A percentile compares a stretch with the other conserved stretches of the same genome.
phyloP scores from a whole-genome alignment of 2,888 invertebrate species.

The Diplazon laetatorius region DNA sequence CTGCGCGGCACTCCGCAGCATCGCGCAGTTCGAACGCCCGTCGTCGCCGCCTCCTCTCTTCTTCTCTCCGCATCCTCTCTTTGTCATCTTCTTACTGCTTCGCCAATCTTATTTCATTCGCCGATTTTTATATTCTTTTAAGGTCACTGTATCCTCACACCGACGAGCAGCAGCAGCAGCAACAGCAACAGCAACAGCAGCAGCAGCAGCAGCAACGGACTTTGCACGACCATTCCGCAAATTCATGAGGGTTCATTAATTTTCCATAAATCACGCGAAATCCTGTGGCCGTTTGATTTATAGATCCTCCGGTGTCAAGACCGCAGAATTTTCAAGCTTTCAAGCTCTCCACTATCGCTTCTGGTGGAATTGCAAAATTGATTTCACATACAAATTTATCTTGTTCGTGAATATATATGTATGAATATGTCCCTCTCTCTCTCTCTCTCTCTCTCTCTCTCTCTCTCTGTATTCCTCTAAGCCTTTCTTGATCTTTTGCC shows the following conservation, averaged over 20 bases:
- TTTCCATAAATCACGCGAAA: conserved; percentile 64
- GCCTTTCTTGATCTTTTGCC: conserved; percentile 19
- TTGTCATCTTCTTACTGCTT: conserved; percentile 20
- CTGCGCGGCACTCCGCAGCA: conserved; percentile 35
- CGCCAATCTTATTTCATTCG: conserved; percentile 2
- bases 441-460: not conserved
- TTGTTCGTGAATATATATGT: conserved; percentile 25
- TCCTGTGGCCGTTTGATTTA: conserved; percentile 61
- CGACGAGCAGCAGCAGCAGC: conserved; percentile 12
- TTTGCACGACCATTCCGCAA: conserved; percentile 46
- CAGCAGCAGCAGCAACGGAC: conserved; percentile 30
- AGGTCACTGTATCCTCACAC: conserved; percentile 43
- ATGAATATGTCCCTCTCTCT: conserved; percentile 2
- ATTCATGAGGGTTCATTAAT: conserved; percentile 64
- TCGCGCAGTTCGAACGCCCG: conserved; percentile 49
- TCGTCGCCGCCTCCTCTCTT: conserved; percentile 53
- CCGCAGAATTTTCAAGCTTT: conserved; percentile 49
- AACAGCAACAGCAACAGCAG: conserved; percentile 8
- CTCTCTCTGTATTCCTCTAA: no score
- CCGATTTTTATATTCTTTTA: conserved; percentile 58
- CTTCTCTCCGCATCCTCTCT: conserved; percentile 25
- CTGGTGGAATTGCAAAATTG: conserved; percentile 49
- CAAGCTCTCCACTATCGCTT: conserved; percentile 27
- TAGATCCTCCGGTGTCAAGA: conserved; percentile 56
- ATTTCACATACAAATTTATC: conserved; percentile 55